Percentiles rank a stretch among this genome's conserved stretches.
Conservation (phyloP, 2,113 vertebrate genomes). For the Trematocara unimaculatum region DNA sequence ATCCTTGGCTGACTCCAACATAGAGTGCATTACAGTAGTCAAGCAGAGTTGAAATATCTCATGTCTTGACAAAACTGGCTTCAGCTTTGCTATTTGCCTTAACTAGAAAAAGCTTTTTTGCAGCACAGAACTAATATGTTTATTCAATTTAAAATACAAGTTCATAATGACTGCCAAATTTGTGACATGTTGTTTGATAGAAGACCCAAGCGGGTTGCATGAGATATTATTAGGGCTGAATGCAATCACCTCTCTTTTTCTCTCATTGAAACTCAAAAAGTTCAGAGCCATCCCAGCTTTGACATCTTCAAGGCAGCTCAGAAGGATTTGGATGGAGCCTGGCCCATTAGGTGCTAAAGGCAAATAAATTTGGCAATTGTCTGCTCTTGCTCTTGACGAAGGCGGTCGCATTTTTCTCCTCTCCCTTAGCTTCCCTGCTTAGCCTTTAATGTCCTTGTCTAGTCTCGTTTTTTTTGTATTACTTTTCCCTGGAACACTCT, state of each 20-base stretch:
- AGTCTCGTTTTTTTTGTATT: too few relatives aligned
- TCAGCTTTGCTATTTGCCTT: neutral
- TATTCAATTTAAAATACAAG: neutral
- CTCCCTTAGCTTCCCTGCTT: too few relatives aligned
- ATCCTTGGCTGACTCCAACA: neutral
- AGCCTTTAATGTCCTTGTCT: too few relatives aligned
- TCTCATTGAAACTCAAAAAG: neutral
- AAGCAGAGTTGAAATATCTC: neutral
- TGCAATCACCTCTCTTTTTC: neutral
- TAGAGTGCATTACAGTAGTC: neutral
- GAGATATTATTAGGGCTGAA: neutral
- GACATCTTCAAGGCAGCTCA: neutral
- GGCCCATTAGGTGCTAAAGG: neutral
- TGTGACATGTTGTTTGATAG: neutral
- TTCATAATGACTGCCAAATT: neutral
- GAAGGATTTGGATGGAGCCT: neutral
- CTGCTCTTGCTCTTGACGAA: neutral
- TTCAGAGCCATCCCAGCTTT: neutral
- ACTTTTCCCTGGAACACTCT: too few relatives aligned
- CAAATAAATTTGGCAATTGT: neutral
- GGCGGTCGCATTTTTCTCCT: too few relatives aligned
- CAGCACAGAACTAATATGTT: neutral
- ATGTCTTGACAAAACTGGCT: neutral
- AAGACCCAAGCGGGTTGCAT: neutral
- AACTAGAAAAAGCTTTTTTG: neutral